Conservation (phyloP, 2,888 invertebrate species). For the Galerucella calmariensis region DNA sequence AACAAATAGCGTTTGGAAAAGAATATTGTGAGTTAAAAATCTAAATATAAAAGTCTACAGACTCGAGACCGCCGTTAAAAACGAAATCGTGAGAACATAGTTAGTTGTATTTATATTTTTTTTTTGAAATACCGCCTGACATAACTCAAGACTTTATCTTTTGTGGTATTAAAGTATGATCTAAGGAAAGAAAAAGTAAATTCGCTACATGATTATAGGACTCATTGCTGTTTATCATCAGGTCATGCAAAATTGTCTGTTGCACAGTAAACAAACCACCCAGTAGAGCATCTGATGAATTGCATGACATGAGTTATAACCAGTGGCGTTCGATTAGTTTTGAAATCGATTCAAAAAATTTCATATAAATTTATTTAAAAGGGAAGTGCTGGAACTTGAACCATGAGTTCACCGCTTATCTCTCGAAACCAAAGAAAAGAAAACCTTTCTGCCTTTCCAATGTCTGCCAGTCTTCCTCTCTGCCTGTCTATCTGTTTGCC, state of each 20-base stretch:
- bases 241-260: conserved; percentile 30
- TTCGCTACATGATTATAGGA: conserved; percentile 23
- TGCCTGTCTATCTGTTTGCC: too few relatives aligned
- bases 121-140: conserved; percentile 27
- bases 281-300: conserved; percentile 19
- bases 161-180: conserved; percentile 28
- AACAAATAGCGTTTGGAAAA: not conserved
- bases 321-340: not conserved
- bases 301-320: not conserved
- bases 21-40: not conserved
- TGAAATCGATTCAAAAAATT: not conserved
- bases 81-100: conserved; percentile 25
- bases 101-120: conserved; percentile 5
- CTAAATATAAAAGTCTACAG: not conserved
- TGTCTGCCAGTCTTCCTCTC: too few relatives aligned
- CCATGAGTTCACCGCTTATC: too few relatives aligned
- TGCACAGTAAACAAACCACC: conserved; percentile 25
- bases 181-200: conserved; percentile 25
- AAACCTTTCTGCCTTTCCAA: too few relatives aligned
- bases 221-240: conserved; percentile 22
- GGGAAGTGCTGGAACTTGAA: too few relatives aligned
- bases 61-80: conserved; percentile 2
- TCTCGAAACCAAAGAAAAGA: too few relatives aligned
- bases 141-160: conserved; percentile 30
- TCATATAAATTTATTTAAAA: too few relatives aligned